These are phyloP conservation scores for Clarias pachynema DNA, from an alignment of 2,797 vertebrate genomes.

Conservation along the genomic window DNA sequence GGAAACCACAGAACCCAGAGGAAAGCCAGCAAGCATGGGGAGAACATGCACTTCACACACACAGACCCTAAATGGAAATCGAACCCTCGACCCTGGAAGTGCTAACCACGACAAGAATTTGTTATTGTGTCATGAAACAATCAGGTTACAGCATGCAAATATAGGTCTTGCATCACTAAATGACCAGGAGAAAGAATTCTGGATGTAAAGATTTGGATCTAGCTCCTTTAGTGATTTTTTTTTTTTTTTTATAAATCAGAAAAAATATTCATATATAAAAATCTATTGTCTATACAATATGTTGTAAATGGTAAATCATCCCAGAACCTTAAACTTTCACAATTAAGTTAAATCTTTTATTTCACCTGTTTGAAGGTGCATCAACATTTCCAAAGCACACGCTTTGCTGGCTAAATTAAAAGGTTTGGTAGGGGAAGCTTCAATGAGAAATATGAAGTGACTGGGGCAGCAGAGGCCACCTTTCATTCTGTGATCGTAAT, in stretches of 20 bases:
- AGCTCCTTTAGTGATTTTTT: neutral
- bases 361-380: neutral
- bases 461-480: conserved; percentile 16
- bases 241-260: neutral
- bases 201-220: neutral
- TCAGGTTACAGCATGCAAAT: conserved; percentile 7
- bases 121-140: neutral
- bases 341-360: too few species aligned
- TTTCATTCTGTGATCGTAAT: conserved; percentile 39
- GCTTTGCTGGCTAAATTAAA: neutral
- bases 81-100: too few species aligned
- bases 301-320: neutral
- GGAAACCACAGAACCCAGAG: too few species aligned
- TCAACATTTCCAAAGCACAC: neutral
- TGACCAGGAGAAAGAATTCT: neutral
- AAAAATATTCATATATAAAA: neutral
- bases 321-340: neutral
- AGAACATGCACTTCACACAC: too few species aligned
- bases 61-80: too few species aligned
- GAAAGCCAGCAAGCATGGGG: too few species aligned
- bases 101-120: too few species aligned
- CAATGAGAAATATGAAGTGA: conserved; percentile 18
- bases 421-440: neutral
- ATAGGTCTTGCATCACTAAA: too few species aligned
- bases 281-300: neutral